phyloP scores from a whole-genome alignment of 2,888 invertebrate genomes.

The Diogma glabrata region DNA sequence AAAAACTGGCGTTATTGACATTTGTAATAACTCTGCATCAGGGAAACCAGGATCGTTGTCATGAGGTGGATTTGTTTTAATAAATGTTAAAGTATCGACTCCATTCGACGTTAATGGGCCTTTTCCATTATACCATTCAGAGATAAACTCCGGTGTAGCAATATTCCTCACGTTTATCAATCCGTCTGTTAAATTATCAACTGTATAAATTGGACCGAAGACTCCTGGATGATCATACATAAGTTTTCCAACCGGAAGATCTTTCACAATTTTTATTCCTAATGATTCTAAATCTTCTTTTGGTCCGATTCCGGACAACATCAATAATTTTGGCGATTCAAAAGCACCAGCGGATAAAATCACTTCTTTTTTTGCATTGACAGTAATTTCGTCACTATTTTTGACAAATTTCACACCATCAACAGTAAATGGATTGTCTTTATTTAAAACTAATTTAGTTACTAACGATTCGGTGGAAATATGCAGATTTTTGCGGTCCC shows the following conservation, averaged over 20 bases:
- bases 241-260: slow-evolving; percentile 42
- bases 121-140: slow-evolving; percentile 30
- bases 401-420: slow-evolving; percentile 51
- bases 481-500: slow-evolving; percentile 42
- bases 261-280: slow-evolving; percentile 33
- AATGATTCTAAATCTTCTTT: slow-evolving; percentile 33
- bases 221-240: slow-evolving; percentile 46
- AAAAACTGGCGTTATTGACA: no score
- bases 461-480: slow-evolving; percentile 47
- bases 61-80: slow-evolving; percentile 42
- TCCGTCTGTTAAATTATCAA: slow-evolving; percentile 8
- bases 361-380: slow-evolving; percentile 49
- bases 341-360: slow-evolving; percentile 53
- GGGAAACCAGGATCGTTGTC: slow-evolving; percentile 43
- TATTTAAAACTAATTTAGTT: slow-evolving; percentile 49
- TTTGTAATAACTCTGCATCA: slow-evolving; percentile 54
- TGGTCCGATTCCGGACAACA: slow-evolving; percentile 48
- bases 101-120: slow-evolving; percentile 44
- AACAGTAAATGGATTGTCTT: slow-evolving; percentile 42
- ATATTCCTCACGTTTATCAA: not conserved
- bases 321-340: slow-evolving; percentile 48
- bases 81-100: slow-evolving; percentile 45
- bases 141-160: not conserved
- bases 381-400: slow-evolving; percentile 36
- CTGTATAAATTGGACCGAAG: slow-evolving; percentile 29